phyloP scores from a whole-genome alignment of 2,888 invertebrate species.

The Hetaerina titia region DNA sequence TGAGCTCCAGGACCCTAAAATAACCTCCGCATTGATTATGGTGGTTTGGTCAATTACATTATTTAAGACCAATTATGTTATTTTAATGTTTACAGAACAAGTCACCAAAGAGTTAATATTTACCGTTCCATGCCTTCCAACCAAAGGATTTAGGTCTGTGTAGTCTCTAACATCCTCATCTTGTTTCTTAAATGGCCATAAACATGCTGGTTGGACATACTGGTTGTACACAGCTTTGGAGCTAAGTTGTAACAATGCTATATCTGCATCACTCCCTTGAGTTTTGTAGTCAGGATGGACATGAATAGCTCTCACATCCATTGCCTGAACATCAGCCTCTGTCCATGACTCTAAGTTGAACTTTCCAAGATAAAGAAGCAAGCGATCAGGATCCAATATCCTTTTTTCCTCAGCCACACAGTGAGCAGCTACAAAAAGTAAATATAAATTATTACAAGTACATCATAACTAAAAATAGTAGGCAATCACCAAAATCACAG shows the following conservation, averaged over 20 bases:
- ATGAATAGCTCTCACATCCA: constrained; percentile 47
- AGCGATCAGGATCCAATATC: neutral
- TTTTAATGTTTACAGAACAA: neutral
- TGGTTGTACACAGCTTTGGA: constrained; percentile 69
- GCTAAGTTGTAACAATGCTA: constrained; percentile 72
- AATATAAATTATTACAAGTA: neutral
- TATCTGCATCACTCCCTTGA: constrained; percentile 71
- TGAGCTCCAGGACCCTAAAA: neutral
- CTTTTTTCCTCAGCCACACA: constrained; percentile 60
- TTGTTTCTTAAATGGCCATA: constrained; percentile 69
- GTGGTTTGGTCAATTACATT: neutral
- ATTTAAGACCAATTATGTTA: neutral
- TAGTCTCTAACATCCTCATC: constrained; percentile 17
- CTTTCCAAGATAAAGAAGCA: constrained; percentile 68
- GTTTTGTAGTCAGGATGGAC: constrained; percentile 68
- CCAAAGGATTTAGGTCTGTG: constrained; percentile 67
- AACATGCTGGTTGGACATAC: constrained; percentile 72
- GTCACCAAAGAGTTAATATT: neutral
- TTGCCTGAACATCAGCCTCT: constrained; percentile 65
- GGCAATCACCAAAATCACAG: too few relatives aligned
- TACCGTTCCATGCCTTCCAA: constrained; percentile 70
- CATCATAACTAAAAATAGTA: too few relatives aligned
- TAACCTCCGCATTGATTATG: neutral
- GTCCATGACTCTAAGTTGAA: constrained; percentile 67
- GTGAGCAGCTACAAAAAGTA: constrained; percentile 67